These are phyloP conservation scores for Halcyon malimbica DNA, from an alignment of 2,113 vertebrate species.

Conservation along the genomic window DNA sequence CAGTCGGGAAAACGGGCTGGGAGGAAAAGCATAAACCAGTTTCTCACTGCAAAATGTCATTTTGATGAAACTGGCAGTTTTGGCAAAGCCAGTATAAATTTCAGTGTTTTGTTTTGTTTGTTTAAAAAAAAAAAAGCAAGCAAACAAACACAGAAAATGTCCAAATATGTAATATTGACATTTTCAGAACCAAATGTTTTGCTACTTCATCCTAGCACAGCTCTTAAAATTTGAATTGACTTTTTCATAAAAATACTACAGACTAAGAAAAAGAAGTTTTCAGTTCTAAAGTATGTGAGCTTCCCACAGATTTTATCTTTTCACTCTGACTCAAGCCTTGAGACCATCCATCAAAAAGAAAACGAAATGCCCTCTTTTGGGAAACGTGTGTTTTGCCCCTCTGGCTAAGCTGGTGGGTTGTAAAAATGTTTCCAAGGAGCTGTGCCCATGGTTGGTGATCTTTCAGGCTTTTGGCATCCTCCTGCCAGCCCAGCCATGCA, in stretches of 20 bases:
- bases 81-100: constrained; percentile 60
- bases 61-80: constrained; percentile 55
- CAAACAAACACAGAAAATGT: constrained; percentile 25
- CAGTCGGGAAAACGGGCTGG: background rate
- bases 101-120: constrained; percentile 55
- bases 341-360: background rate
- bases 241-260: constrained; percentile 10
- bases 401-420: background rate
- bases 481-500: background rate
- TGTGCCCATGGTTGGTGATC: background rate
- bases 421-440: constrained; percentile 4
- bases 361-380: background rate
- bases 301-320: background rate
- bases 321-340: background rate
- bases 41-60: constrained; percentile 48
- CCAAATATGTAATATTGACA: constrained; percentile 63
- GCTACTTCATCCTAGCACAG: constrained; percentile 8
- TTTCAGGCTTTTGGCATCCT: background rate
- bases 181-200: constrained; percentile 65
- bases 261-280: background rate
- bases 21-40: background rate
- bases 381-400: background rate
- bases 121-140: background rate
- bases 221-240: constrained; percentile 31
- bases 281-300: background rate